Evolutionary conservation across 1,140 invertebrate species (phyloP).

Genomic region (Marisa cornuarietis): DNA sequence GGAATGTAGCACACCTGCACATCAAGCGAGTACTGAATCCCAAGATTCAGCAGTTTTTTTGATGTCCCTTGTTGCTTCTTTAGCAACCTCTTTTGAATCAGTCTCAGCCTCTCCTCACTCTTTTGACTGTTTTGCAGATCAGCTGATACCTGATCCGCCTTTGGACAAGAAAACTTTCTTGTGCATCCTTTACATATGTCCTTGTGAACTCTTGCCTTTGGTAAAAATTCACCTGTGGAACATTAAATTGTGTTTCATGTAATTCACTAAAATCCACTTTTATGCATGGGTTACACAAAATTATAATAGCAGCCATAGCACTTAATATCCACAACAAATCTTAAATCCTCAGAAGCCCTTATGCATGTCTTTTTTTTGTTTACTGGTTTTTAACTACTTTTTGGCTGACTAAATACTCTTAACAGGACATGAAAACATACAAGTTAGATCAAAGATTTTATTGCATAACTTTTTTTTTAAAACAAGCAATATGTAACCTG

Average conservation of each 20-base stretch:
- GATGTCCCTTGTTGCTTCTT: conserved; percentile 5
- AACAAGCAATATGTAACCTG: too few relatives aligned
- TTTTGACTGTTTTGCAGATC: conserved; percentile 26
- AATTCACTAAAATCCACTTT: too few relatives aligned
- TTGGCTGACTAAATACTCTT: too few relatives aligned
- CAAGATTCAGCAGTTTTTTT: conserved; percentile 15
- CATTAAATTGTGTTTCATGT: neutral
- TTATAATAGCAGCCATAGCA: too few relatives aligned
- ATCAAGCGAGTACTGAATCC: conserved; percentile 16
- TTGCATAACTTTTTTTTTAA: too few relatives aligned
- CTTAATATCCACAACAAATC: too few relatives aligned
- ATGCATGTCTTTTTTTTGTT: too few relatives aligned
- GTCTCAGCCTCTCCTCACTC: neutral
- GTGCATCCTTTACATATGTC: conserved; percentile 42
- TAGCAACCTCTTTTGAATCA: neutral
- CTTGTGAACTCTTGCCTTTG: conserved; percentile 43
- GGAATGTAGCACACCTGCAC: neutral
- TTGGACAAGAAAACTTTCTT: conserved; percentile 26
- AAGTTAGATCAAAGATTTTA: too few relatives aligned
- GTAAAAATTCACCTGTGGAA: conserved; percentile 37
- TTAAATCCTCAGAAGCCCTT: too few relatives aligned
- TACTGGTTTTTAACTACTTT: too few relatives aligned
- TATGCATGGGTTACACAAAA: too few relatives aligned
- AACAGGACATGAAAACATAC: too few relatives aligned
- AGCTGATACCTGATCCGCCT: conserved; percentile 8